phyloP scores from a whole-genome alignment of 1,140 invertebrate genomes.

The Drosophila dunni region DNA sequence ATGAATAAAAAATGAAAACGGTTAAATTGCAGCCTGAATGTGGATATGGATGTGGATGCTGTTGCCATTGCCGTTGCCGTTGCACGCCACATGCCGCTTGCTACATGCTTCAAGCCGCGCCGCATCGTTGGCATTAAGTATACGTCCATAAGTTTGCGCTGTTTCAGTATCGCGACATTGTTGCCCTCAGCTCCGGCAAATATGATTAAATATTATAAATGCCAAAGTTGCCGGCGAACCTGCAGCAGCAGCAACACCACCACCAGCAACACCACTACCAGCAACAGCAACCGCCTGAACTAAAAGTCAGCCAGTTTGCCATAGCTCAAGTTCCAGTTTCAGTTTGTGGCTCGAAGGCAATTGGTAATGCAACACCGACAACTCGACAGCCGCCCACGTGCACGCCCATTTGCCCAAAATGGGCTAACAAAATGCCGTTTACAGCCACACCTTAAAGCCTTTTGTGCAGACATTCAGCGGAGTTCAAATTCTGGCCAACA shows the following conservation, averaged over 20 bases:
- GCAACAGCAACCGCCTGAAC: slow-evolving; percentile 7
- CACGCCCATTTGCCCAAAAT: slow-evolving; percentile 28
- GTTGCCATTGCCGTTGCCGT: not conserved
- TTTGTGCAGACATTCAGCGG: not conserved
- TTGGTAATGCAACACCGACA: slow-evolving; percentile 27
- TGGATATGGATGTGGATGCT: slow-evolving; percentile 13
- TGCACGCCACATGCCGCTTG: slow-evolving; percentile 12
- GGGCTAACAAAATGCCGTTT: slow-evolving; percentile 36
- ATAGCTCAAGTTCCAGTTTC: slow-evolving; percentile 17
- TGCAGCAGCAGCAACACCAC: slow-evolving; percentile 25
- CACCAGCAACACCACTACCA: slow-evolving; percentile 14
- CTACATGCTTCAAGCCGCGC: not conserved
- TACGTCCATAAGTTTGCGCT: slow-evolving; percentile 48
- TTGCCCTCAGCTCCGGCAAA: slow-evolving; percentile 51
- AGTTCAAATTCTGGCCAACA: not conserved
- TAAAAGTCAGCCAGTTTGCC: slow-evolving; percentile 14
- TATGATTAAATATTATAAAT: slow-evolving; percentile 82
- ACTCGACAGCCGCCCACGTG: slow-evolving; percentile 11
- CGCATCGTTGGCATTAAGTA: slow-evolving; percentile 18
- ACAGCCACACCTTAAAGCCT: slow-evolving; percentile 19
- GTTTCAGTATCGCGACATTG: slow-evolving; percentile 55
- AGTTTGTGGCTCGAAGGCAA: slow-evolving; percentile 3
- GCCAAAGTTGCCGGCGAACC: slow-evolving; percentile 63
- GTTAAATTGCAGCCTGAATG: slow-evolving; percentile 54
- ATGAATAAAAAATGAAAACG: slow-evolving; percentile 80